Base-by-base conservation (phyloP, 1,140 invertebrate species). In the Pemphigus obesinymphae region DNA sequence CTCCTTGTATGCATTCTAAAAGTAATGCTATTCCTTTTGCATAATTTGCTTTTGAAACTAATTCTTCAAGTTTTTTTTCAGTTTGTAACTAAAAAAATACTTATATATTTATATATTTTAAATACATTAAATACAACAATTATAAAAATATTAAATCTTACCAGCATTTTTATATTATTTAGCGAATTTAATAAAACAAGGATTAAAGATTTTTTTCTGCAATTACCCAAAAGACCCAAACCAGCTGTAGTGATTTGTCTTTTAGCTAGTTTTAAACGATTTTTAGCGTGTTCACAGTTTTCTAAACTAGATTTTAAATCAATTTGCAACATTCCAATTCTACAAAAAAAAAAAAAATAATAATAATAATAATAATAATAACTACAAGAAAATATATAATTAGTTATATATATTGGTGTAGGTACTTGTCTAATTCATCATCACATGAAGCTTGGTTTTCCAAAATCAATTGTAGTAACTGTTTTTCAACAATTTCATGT, bases 381-480 rank as follows among this genome's bases (percentile, higher is more conserved):
- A 63, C 15, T 15, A 20, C 17, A 29, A 15, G 23, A 61, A 17
- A 63, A 61, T 55, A 82, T 13, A 82, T n/a, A 73, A 15, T 8
- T n/a, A 78, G 7, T 68, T 61, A 37, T 58, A 34, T 68, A 26
- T 50, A 26, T 3, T 66, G 20, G n/a, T 55, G 45, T n/a, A n/a
- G n/a, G n/a, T 84, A 88, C 86, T 85, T 91, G 72, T 92, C 89
- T 84, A 98, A 93, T 87, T 98, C 95, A 17, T 90, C 89, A 82
- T 93, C 93, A 86, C 95, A 97, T 3, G 92, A 89, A 83, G 91
- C 92, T 76, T 97, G 92, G 83, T 98, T 95, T 86, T 97, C 93
- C 13, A 97, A 88, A 84, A 98, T 97, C 23, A 97, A 88, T 84
- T 97, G 94, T 0, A 97, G 90, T 0, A 97, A 93, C 88, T 96